phyloP scores from a whole-genome alignment of 64 coral and sea anemone genomes.

The Pocillopora damicornis region DNA sequence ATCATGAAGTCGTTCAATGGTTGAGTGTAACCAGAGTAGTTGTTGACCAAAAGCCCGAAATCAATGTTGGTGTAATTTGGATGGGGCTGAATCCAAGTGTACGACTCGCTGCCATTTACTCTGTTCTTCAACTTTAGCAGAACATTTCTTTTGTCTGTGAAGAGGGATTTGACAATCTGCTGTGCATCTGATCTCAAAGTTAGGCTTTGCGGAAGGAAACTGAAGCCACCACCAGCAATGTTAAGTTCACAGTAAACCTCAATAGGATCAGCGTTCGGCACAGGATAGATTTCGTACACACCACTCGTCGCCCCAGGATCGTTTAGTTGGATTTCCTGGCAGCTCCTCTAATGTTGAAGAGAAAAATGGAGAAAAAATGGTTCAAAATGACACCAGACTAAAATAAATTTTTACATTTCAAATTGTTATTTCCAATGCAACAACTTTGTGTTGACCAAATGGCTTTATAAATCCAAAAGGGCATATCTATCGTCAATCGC shows the following conservation, averaged over 20 bases:
- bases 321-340: too few species aligned
- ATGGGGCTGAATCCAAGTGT: conserved; percentile 44
- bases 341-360: too few species aligned
- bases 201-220: conserved; percentile 37
- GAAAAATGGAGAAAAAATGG: too few species aligned
- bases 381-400: too few species aligned
- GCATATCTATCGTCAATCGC: too few species aligned
- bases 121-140: conserved; percentile 43
- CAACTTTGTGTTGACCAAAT: too few species aligned
- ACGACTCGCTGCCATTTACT: conserved; percentile 12
- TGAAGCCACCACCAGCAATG: conserved; percentile 50
- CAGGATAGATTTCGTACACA: not conserved
- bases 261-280: not conserved
- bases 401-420: too few species aligned
- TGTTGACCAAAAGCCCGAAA: conserved; percentile 29
- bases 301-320: too few species aligned
- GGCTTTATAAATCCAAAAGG: too few species aligned
- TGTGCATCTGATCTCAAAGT: not conserved
- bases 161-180: conserved; percentile 12
- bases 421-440: too few species aligned
- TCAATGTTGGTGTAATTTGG: not conserved
- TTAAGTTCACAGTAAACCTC: conserved; percentile 70
- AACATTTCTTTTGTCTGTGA: conserved; percentile 48
- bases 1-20: conserved; percentile 21
- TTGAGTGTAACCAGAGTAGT: conserved; percentile 19